Evolutionary conservation across 2,797 vertebrate species (phyloP).

Genomic region (Megalops cyprinoides): DNA sequence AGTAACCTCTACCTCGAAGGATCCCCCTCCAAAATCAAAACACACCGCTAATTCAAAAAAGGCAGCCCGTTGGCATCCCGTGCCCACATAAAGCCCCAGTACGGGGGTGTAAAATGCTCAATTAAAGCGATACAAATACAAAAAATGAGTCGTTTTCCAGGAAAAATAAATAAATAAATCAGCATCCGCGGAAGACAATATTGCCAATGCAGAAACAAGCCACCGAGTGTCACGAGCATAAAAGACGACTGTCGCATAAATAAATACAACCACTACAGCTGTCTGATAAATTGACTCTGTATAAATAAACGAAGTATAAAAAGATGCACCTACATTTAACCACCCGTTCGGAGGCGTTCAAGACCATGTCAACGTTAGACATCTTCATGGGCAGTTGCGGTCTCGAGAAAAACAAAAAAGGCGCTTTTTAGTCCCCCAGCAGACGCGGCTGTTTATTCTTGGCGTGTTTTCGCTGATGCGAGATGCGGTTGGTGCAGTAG

Average conservation of each 20-base stretch:
- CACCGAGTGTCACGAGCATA: background rate
- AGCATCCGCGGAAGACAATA: background rate
- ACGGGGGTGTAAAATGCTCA: constrained; percentile 17
- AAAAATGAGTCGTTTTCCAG: constrained; percentile 1
- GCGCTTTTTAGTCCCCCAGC: constrained; percentile 53
- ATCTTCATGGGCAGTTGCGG: constrained; percentile 80
- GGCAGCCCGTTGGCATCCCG: constrained; percentile 16
- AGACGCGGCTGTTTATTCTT: constrained; percentile 57
- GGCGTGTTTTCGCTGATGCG: constrained; percentile 57
- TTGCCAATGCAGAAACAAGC: background rate
- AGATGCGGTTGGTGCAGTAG: constrained; percentile 73
- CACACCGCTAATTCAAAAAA: background rate
- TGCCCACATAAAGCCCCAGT: background rate
- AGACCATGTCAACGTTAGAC: constrained; percentile 83
- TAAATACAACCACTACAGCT: too few species aligned
- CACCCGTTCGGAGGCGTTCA: constrained; percentile 79
- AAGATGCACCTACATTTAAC: constrained; percentile 78
- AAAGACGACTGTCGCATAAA: background rate
- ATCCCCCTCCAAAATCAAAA: background rate
- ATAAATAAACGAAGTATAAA: background rate
- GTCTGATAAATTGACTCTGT: background rate
- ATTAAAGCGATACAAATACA: background rate
- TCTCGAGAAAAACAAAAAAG: constrained; percentile 64
- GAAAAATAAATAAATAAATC: background rate
- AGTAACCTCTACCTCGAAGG: background rate